Percentiles rank a stretch among this genome's conserved stretches.
Conservation (phyloP, 2,113 vertebrate genomes). For the Oostethus manadensis region DNA sequence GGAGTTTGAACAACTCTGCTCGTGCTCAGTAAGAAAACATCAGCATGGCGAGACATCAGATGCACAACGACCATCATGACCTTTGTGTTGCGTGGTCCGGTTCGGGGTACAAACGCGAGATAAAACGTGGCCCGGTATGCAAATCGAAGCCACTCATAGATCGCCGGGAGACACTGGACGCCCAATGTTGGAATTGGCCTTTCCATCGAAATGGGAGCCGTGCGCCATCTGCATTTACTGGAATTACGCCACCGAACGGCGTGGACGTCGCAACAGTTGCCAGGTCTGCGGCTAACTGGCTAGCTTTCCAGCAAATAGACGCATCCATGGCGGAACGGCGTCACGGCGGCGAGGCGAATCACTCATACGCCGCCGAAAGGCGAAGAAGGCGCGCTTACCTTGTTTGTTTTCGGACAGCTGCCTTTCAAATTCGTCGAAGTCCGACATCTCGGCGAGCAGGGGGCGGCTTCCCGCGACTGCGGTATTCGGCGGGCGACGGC, state of each 20-base stretch:
- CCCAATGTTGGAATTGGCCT: no score
- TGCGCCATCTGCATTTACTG: no score
- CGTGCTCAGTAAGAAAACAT: no score
- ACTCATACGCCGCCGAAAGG: neutral
- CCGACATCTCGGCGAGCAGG: conserved; percentile 73
- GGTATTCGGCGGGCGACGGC: conserved; percentile 47
- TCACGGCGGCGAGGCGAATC: neutral
- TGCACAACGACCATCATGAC: no score
- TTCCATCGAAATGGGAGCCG: no score
- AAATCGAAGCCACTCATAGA: no score
- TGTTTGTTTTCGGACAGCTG: conserved; percentile 88
- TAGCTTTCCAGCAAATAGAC: conserved; percentile 42
- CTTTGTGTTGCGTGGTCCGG: no score
- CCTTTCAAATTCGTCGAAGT: conserved; percentile 89
- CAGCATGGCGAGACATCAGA: no score
- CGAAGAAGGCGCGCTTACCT: conserved; percentile 54
- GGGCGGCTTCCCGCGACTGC: conserved; percentile 43
- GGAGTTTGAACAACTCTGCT: no score
- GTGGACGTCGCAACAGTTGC: neutral
- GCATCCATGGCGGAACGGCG: conserved; percentile 2
- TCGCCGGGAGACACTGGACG: no score
- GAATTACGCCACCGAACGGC: neutral
- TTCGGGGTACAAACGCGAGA: no score
- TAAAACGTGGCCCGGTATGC: no score
- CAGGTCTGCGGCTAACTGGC: conserved; percentile 4